Conservation (phyloP, 2,113 vertebrate genomes). For the Bubalus kerabau region DNA sequence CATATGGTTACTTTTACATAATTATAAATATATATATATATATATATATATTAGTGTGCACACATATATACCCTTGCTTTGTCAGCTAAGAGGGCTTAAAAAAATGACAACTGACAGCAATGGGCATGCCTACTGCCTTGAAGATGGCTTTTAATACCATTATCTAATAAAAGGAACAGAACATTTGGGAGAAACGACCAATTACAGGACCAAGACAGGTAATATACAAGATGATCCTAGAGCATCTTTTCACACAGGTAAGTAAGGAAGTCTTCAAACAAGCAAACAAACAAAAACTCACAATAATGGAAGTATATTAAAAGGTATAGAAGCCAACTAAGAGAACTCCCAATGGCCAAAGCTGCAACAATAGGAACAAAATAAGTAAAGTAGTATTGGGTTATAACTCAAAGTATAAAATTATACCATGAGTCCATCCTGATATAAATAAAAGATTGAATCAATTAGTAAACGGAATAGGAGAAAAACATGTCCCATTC, state of each 20-base stretch:
- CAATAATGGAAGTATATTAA: background rate
- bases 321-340: background rate
- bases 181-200: background rate
- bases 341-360: background rate
- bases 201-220: background rate
- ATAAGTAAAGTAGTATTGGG: background rate
- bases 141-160: background rate
- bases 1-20: background rate
- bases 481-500: background rate
- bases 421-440: background rate
- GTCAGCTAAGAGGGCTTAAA: background rate
- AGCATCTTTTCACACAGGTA: background rate
- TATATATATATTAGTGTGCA: background rate
- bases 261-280: background rate
- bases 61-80: background rate
- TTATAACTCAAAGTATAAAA: background rate
- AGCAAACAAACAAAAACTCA: background rate
- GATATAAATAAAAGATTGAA: background rate
- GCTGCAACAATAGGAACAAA: background rate
- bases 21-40: background rate
- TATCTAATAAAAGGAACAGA: background rate
- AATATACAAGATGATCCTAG: background rate
- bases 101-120: background rate
- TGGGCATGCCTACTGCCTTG: background rate
- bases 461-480: background rate